Evolutionary conservation across 2,113 vertebrate species (phyloP).

Genomic region (Odontesthes bonariensis): DNA sequence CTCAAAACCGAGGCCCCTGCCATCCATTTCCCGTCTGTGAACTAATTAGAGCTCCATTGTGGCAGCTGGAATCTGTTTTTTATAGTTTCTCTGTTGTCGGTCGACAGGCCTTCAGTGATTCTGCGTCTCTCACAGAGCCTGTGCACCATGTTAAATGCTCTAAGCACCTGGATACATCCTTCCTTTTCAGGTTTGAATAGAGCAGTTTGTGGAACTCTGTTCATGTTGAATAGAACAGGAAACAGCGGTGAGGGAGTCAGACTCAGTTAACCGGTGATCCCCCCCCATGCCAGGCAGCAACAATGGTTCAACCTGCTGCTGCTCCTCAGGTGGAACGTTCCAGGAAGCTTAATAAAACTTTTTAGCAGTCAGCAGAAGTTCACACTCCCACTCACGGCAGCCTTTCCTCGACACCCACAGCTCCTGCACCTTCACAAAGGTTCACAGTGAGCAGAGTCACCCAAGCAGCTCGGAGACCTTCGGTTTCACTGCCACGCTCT

Average conservation of each 20-base stretch:
- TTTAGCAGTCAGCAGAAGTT: conserved; percentile 60
- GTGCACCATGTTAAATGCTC: conserved; percentile 21
- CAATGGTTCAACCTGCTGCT: conserved; percentile 25
- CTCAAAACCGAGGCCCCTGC: conserved; percentile 41
- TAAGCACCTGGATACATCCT: not conserved
- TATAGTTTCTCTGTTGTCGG: conserved; percentile 23
- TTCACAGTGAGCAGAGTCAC: conserved; percentile 37
- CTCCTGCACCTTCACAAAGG: conserved; percentile 46
- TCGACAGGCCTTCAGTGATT: conserved; percentile 39
- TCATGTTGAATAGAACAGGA: not conserved
- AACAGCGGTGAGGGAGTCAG: too few species aligned
- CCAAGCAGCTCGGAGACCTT: not conserved
- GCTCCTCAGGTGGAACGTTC: conserved; percentile 27
- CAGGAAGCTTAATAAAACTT: conserved; percentile 43
- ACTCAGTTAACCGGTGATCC: conserved; percentile 14
- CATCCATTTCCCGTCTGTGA: conserved; percentile 59
- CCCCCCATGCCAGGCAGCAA: not conserved
- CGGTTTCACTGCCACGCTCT: not conserved
- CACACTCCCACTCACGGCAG: conserved; percentile 51
- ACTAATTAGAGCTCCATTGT: conserved; percentile 64
- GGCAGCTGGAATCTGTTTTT: conserved; percentile 39
- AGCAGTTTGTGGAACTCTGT: not conserved
- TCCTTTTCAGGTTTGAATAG: not conserved
- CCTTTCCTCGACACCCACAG: conserved; percentile 54
- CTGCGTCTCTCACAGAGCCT: too few species aligned